Base-by-base conservation (phyloP, 2,888 invertebrate species). In the Thereva unica region DNA sequence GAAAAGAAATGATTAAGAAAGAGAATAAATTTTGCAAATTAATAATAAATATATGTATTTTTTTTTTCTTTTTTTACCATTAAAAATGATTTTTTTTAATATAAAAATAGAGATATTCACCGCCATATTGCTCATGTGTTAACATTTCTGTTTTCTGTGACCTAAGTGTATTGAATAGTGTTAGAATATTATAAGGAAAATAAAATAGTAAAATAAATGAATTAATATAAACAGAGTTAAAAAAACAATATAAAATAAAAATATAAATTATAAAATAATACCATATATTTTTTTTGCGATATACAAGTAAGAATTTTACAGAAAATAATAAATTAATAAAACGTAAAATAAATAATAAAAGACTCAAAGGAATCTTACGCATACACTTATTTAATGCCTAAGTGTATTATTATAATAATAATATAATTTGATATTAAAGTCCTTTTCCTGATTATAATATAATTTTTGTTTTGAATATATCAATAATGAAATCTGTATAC, bases 51-150 rank as follows among this genome's bases (percentile, higher is more conserved):
- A 23, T 23, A 23, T 23, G 23, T 23, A n/a, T n/a, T n/a, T 23
- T 23, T 23, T 23, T 23, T 23, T 23, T 23, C 2, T 2, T 23
- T 23, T 23, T 23, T 23, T 23, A 23, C 23, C 23, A 23, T 23
- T 23, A 23, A 9, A 56, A 56, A 44, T 56, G 37, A 23, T 42
- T 35, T 35, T 59, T 59, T 59, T 47, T 38, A 12, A 59, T 59
- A 59, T 47, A 59, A 47, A 38, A 47, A 59, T 59, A 47, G 23
- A n/a, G 12, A 78, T 77, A 78, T 74, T 78, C 78, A 80, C 80
- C 80, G 80, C 80, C 80, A 80, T 80, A 80, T 80, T 80, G 80
- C 80, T 80, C 79, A 64, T 64, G 53, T 54, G 54, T 45, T 54
- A 44, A 53, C 45, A 64, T 64, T 54, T 64, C 64, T 54, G 64